A percentile compares a stretch with the other conserved stretches of the same genome.
phyloP scores from a whole-genome alignment of 1,140 invertebrate species.

The Rhizoglyphus robini region DNA sequence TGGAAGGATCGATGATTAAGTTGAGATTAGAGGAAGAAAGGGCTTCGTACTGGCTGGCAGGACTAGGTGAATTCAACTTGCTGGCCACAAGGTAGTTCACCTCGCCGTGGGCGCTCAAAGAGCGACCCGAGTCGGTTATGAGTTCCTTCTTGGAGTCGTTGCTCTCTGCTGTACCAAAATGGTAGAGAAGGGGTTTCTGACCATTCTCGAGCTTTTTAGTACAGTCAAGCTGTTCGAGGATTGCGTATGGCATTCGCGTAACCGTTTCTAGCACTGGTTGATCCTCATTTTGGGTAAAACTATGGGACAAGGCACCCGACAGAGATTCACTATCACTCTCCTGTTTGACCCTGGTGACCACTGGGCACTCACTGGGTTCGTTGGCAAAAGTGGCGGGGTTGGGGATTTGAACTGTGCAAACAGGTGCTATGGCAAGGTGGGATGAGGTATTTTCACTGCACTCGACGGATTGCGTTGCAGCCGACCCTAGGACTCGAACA shows the following conservation, averaged over 20 bases:
- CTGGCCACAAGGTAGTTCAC: neutral
- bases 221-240: conserved; percentile 8
- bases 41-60: neutral
- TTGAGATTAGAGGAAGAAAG: neutral
- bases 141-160: neutral
- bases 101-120: neutral
- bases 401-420: neutral
- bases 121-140: neutral
- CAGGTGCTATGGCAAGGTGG: neutral
- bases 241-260: conserved; percentile 2
- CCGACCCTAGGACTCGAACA: neutral
- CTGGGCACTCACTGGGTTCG: no score
- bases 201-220: conserved; percentile 5
- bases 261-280: neutral
- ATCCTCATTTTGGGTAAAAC: neutral
- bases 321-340: no score
- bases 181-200: conserved; percentile 7
- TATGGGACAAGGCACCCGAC: neutral
- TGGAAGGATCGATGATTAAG: neutral
- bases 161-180: conserved; percentile 2
- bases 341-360: no score
- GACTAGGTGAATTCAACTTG: neutral
- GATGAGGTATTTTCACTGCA: neutral
- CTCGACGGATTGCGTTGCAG: no score
- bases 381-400: neutral